Conservation (phyloP, 1,140 invertebrate genomes). For the Orius insidiosus region DNA sequence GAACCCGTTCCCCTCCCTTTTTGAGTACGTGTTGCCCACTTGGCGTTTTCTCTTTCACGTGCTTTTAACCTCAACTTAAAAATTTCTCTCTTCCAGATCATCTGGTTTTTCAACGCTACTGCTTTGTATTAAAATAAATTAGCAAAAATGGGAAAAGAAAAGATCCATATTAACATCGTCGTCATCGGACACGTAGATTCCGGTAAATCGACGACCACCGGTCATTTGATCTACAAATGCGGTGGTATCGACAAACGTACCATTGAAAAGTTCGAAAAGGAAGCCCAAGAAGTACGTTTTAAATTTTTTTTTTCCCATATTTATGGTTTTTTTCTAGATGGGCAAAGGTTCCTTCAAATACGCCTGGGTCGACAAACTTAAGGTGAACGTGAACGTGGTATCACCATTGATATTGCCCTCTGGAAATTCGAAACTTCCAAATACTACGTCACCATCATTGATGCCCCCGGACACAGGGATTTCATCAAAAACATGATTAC, state of each 20-base stretch:
- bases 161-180: conserved; percentile 96
- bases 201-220: conserved; percentile 90
- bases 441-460: conserved; percentile 97
- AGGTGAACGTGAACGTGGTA: conserved; percentile 99
- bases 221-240: conserved; percentile 94
- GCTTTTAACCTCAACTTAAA: too few species aligned
- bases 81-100: too few species aligned
- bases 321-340: conserved; percentile 49
- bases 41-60: too few species aligned
- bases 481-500: conserved; percentile 99
- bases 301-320: not conserved
- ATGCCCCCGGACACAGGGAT: conserved; percentile 97
- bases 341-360: conserved; percentile 96
- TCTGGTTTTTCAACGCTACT: too few species aligned
- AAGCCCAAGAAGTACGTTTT: conserved; percentile 62
- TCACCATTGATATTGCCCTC: conserved; percentile 98
- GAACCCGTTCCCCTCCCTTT: too few species aligned
- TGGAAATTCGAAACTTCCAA: conserved; percentile 98
- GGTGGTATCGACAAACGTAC: conserved; percentile 93
- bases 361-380: conserved; percentile 97
- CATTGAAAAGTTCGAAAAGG: conserved; percentile 94
- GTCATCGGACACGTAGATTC: conserved; percentile 96
- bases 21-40: too few species aligned
- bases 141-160: conserved; percentile 71
- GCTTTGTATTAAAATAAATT: conserved; percentile 10